Evolutionary conservation across 2,888 invertebrate genomes (phyloP), one percentile per base, ranked within the genome.

Genomic region (Temnothorax unifasciatus): DNA sequence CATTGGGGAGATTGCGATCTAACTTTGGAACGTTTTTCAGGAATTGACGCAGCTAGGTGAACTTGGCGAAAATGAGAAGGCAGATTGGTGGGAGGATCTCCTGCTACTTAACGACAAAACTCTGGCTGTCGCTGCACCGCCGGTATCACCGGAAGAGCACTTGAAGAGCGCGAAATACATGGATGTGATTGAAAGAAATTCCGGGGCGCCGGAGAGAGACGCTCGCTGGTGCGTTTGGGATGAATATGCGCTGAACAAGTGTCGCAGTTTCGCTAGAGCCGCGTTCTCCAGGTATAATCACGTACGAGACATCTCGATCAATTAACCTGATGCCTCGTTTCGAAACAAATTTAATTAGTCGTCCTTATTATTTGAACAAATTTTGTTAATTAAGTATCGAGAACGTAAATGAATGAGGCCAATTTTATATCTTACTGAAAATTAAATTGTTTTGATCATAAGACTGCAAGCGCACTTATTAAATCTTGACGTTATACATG

Each of bases 121-220:
- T 69, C 94, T 96, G 87, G 96, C 97, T 0, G 96, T 97, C 21
- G 96, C 97, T 88, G 96, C 97, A 69, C 96, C 96, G 73, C 96
- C 96, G 74, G 96, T 96, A 85, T 95, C 93, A 44, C 97, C 97
- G 0, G 95, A 95, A 21, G 95, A 96, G 68, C 97, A 97, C 86
- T 94, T 97, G 89, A 95, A 95, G 87, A 96, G 96, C 88, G 96
- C 97, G 38, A 96, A 97, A 93, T 97, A 97, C 93, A 96, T 96
- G 61, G 97, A 96, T 92, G 97, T 97, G 74, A 97, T 97, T 82
- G 97, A 97, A 93, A 96, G 97, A 84, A 97, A 97, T 82, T 97
- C 96, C 66, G 97, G 97, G 38, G 96, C 97, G 0, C 97, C 97
- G 0, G 96, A 96, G 90, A 96, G 96, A 59, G 96, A 96, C 71